phyloP scores from a whole-genome alignment of 1,140 invertebrate genomes.

The Drosophila lacertosa region DNA sequence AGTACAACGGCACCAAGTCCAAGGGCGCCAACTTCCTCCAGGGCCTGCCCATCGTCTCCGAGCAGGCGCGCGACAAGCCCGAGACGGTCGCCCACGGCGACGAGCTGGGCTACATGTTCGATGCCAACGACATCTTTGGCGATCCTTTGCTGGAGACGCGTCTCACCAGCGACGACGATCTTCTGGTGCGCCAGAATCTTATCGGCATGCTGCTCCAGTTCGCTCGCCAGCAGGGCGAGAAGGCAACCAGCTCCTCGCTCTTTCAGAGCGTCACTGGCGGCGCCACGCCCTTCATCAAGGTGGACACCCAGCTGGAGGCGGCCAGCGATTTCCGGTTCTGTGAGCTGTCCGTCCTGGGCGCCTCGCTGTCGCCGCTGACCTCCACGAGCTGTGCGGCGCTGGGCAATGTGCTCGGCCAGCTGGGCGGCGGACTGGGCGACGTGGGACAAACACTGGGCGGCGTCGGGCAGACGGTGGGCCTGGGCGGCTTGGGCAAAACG shows the following conservation, averaged over 20 bases:
- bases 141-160: constrained; percentile 83
- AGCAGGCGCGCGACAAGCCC: constrained; percentile 62
- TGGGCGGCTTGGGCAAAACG: constrained; percentile 26
- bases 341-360: constrained; percentile 87
- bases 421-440: constrained; percentile 56
- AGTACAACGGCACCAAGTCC: constrained; percentile 87
- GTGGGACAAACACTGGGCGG: constrained; percentile 50
- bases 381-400: constrained; percentile 84
- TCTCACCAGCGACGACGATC: constrained; percentile 85
- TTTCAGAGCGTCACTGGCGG: constrained; percentile 84
- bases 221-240: constrained; percentile 77
- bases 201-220: constrained; percentile 88
- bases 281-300: constrained; percentile 86
- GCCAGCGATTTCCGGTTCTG: constrained; percentile 86
- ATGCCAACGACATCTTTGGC: constrained; percentile 86
- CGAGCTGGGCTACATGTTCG: constrained; percentile 89
- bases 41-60: constrained; percentile 86
- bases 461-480: constrained; percentile 38
- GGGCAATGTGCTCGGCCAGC: constrained; percentile 53
- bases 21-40: constrained; percentile 87
- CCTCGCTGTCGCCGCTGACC: constrained; percentile 85
- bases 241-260: constrained; percentile 51
- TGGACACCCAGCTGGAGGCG: constrained; percentile 84
- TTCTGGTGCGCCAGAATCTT: constrained; percentile 87
- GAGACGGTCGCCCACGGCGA: constrained; percentile 87